Conservation (phyloP, 2,888 invertebrate species). For the Macropis europaea region DNA sequence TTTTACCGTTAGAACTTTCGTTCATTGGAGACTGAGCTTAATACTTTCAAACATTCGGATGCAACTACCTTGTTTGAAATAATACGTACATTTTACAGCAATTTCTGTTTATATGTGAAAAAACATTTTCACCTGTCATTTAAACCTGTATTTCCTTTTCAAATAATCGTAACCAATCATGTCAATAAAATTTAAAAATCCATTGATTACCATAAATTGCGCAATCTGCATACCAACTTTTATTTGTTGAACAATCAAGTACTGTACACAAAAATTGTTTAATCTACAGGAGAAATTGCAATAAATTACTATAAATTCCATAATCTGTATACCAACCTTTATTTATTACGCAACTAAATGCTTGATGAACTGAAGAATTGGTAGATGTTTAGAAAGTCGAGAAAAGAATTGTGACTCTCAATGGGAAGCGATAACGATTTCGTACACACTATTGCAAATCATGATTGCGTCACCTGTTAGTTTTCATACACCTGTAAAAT, state of each 20-base stretch:
- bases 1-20: not conserved
- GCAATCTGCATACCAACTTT: not conserved
- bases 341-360: not conserved
- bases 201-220: not conserved
- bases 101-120: no score
- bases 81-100: not conserved
- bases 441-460: constrained; percentile 6
- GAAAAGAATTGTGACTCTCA: not conserved
- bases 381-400: no score
- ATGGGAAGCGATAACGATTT: not conserved
- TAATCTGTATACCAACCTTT: not conserved
- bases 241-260: not conserved
- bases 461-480: not conserved
- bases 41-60: no score
- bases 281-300: no score
- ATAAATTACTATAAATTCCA: not conserved
- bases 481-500: constrained; percentile 1
- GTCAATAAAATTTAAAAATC: no score
- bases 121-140: no score
- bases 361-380: no score
- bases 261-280: no score
- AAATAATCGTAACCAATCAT: no score
- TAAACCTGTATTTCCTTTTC: no score
- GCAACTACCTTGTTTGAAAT: not conserved
- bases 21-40: not conserved